Evolutionary conservation across 2,797 vertebrate species (phyloP), one percentile per base, ranked within the genome.

Genomic region (Mus spretus): DNA sequence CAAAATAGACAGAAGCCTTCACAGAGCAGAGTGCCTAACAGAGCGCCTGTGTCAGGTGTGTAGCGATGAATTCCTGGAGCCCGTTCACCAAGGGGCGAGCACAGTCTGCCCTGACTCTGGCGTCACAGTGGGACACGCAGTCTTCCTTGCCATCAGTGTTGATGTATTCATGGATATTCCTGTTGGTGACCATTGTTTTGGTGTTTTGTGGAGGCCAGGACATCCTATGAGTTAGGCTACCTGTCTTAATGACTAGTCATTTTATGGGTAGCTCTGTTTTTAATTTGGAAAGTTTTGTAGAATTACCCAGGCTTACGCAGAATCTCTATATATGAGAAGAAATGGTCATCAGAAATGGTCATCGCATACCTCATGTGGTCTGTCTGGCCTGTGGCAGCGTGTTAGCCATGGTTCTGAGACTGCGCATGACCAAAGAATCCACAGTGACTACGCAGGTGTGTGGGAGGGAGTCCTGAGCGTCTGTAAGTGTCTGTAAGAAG

Each of bases 1-100:
- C 98, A 98, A 97, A 98, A 74, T 98, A 99, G 98, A 98, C 98
- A 98, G 98, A 99, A 98, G 98, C 96, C 98, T 98, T 96, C 98
- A 98, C 98, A 98, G 97, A 98, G 98, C 98, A 98, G 98, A 98
- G 94, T 98, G 98, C 97, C 98, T 99, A 98, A 95, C 98, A 98
- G 98, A 98, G 95, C 91, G 98, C 98, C 98, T 98, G 92, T 98
- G 97, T 90, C 98, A 99, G 98, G 98, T 99, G 98, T 99, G 98
- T 99, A 98, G 98, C 98, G 97, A 97, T 28, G 70, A 95, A 91
- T 97, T 96, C 89, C 97, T 95, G 82, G 97, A 97, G 97, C 95
- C 96, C 96, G 14, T 37, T 80, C 61, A 19, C 34, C 44, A 74
- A 74, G 79, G 40, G 50, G 65, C 55, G 61, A 94, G 97, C 97